Percentiles rank a stretch among this genome's conserved stretches.
Evolutionary conservation across 37 sponge, comb jelly and placozoan species (phyloP).

Genomic region (Cliona cf. orientalis): DNA sequence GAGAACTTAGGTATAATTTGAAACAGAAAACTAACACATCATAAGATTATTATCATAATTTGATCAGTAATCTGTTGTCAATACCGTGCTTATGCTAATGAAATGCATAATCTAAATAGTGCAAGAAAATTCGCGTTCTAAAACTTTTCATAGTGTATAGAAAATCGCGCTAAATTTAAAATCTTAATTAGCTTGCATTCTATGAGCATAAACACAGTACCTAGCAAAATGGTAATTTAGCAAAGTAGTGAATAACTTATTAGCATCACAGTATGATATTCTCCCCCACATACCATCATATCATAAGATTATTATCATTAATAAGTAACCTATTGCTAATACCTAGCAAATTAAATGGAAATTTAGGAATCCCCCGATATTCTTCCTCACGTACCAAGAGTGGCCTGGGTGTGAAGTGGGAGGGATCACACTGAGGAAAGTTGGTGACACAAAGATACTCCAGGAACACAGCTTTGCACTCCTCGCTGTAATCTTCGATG

Average conservation of each 20-base stretch:
- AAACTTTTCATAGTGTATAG: no score
- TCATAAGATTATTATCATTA: background rate
- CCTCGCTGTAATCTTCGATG: background rate
- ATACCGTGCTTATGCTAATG: no score
- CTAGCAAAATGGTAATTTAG: no score
- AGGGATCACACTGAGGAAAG: conserved; percentile 69
- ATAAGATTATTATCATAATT: background rate
- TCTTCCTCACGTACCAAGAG: background rate
- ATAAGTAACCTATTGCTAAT: background rate
- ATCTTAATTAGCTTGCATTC: no score
- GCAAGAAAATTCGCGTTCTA: no score
- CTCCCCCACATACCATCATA: background rate
- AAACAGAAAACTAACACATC: background rate
- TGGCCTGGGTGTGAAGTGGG: conserved; percentile 30
- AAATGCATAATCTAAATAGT: no score
- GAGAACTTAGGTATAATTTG: no score
- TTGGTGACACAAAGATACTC: conserved; percentile 48
- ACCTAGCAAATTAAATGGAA: background rate
- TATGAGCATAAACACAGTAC: no score
- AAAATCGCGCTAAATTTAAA: no score
- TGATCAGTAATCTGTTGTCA: no score
- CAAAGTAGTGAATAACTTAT: no score
- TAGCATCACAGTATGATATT: background rate
- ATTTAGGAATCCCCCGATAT: background rate
- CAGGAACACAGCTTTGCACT: conserved; percentile 17